Percentiles rank a stretch among this genome's conserved stretches.
Conservation (phyloP, 2,888 invertebrate species). For the Margaritifera margaritifera region DNA sequence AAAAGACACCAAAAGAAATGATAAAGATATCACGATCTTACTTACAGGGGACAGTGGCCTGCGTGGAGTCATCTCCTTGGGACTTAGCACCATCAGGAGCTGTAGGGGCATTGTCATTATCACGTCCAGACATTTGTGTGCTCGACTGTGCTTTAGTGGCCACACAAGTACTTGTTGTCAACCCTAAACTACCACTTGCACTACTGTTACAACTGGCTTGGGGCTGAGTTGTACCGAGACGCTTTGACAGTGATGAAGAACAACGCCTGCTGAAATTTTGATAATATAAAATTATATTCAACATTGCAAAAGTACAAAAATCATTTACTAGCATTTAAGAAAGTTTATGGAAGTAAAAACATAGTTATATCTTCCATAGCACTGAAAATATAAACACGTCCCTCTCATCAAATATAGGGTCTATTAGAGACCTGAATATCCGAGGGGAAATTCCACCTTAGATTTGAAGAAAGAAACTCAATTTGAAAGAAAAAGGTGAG, state of each 20-base stretch:
- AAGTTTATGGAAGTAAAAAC: background rate
- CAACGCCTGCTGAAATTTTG: constrained; percentile 57
- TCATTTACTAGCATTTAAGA: too few relatives aligned
- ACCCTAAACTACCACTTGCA: constrained; percentile 4
- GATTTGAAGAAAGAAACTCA: too few relatives aligned
- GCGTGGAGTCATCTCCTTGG: constrained; percentile 24
- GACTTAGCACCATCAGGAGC: constrained; percentile 28
- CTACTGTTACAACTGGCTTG: constrained; percentile 9
- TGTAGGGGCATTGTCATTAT: constrained; percentile 34
- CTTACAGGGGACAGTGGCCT: constrained; percentile 33
- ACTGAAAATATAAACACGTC: background rate
- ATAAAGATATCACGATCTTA: background rate
- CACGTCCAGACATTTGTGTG: constrained; percentile 53
- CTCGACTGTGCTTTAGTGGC: constrained; percentile 14
- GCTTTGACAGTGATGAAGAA: constrained; percentile 66
- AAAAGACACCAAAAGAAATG: background rate
- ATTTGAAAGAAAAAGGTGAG: too few relatives aligned
- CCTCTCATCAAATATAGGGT: too few relatives aligned
- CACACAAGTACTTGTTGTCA: background rate
- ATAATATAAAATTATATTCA: too few relatives aligned
- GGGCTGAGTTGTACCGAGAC: constrained; percentile 27
- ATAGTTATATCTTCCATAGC: background rate
- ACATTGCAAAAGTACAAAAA: too few relatives aligned
- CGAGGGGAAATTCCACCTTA: background rate
- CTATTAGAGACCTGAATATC: background rate